Conservation (phyloP, 2,797 vertebrate species). For the Ciconia nigra region DNA sequence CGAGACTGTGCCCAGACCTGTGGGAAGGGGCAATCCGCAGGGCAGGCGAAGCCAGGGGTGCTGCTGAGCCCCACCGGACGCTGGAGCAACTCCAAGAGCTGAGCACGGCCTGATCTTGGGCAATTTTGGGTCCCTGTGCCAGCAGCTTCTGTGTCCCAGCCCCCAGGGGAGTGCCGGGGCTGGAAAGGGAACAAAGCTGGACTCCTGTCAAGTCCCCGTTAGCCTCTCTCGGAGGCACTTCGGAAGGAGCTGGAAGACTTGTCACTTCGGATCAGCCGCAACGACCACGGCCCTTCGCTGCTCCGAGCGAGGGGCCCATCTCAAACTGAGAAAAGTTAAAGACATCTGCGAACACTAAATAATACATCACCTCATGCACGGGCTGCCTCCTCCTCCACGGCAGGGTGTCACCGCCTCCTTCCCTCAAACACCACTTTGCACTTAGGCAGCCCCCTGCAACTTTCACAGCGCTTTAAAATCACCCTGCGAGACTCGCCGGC, state of each 20-base stretch:
- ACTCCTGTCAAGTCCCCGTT: not conserved
- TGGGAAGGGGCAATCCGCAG: not conserved
- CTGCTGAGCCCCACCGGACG: accelerated
- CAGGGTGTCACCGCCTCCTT: not conserved
- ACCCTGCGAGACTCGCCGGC: not conserved
- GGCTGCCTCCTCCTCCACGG: not conserved
- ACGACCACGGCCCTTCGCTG: not conserved
- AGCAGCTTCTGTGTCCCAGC: not conserved
- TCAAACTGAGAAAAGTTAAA: not conserved
- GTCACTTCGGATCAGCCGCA: slow-evolving; percentile 24
- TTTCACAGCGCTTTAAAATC: slow-evolving; percentile 29
- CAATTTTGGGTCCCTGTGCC: not conserved
- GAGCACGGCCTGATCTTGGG: not conserved
- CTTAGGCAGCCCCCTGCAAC: slow-evolving; percentile 1
- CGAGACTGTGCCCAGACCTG: accelerated
- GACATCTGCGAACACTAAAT: slow-evolving; percentile 50
- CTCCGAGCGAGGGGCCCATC: not conserved
- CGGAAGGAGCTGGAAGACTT: not conserved
- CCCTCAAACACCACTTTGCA: slow-evolving; percentile 24
- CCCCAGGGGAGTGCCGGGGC: accelerated
- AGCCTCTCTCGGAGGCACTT: not conserved
- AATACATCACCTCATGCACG: not conserved
- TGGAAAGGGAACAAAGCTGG: not conserved
- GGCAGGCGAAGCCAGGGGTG: accelerated
- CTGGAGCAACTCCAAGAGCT: not conserved